A percentile compares a stretch with the other conserved stretches of the same genome.
Evolutionary conservation across 2,113 vertebrate genomes (phyloP).

Genomic region (mouse (Mus musculus)): DNA sequence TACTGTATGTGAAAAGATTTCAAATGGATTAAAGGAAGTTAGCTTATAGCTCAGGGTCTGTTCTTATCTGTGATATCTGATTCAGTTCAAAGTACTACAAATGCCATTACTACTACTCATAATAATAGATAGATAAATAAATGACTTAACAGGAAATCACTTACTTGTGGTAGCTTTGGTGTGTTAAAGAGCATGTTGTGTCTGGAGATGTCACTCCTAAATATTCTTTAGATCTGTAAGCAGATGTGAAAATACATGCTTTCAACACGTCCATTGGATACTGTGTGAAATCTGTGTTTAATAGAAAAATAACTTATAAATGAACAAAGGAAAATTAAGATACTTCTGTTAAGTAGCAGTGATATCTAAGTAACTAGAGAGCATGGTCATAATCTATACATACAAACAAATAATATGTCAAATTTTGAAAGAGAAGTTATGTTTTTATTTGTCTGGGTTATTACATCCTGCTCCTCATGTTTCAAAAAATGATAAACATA

Average conservation of each 20-base stretch:
- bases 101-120: not conserved
- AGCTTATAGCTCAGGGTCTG: not conserved
- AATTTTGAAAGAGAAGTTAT: not conserved
- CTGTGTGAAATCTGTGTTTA: not conserved
- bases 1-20: not conserved
- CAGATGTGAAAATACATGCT: not conserved
- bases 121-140: not conserved
- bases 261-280: not conserved
- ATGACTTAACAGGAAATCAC: not conserved
- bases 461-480: not conserved
- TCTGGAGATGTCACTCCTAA: not conserved
- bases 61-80: too few relatives aligned
- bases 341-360: not conserved
- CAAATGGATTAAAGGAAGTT: not conserved
- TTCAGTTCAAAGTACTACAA: not conserved
- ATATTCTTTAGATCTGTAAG: not conserved
- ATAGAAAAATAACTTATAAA: not conserved
- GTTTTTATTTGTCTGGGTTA: not conserved
- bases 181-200: not conserved
- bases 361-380: not conserved
- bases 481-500: not conserved
- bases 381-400: not conserved
- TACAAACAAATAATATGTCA: not conserved
- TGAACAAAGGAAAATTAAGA: not conserved
- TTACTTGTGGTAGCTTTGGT: not conserved